phyloP scores from a whole-genome alignment of 2,888 invertebrate genomes.

The Bombylius discolor region DNA sequence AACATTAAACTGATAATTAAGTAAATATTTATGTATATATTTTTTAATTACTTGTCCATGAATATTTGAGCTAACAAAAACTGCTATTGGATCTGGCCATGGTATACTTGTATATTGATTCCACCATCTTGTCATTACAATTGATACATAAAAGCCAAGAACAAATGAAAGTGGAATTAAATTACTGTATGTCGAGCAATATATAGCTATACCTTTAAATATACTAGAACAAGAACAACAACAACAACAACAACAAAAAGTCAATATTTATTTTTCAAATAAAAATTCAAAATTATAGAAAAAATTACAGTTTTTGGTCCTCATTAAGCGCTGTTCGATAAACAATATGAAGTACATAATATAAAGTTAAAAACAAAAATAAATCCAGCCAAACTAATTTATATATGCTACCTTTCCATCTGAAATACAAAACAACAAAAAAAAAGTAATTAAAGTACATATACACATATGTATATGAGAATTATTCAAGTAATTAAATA shows the following conservation, averaged over 20 bases:
- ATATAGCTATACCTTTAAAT: slow-evolving; percentile 70
- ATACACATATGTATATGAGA: too few species aligned
- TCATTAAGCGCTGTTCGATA: slow-evolving; percentile 60
- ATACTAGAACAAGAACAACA: slow-evolving; percentile 31
- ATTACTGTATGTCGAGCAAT: slow-evolving; percentile 75
- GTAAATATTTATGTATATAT: background rate
- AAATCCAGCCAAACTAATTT: slow-evolving; percentile 88
- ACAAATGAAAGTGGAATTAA: slow-evolving; percentile 88
- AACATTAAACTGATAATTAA: background rate
- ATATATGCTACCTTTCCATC: slow-evolving; percentile 92
- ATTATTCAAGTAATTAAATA: too few species aligned
- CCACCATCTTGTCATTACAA: slow-evolving; percentile 92
- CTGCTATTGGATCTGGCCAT: slow-evolving; percentile 76
- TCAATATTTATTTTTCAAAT: background rate
- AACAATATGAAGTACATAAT: slow-evolving; percentile 62
- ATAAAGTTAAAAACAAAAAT: slow-evolving; percentile 60
- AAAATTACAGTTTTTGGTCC: slow-evolving; percentile 51
- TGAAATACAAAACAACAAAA: slow-evolving; percentile 36
- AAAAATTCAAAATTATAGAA: background rate
- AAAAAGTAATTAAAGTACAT: too few species aligned
- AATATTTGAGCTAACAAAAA: slow-evolving; percentile 72
- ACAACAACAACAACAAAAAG: background rate
- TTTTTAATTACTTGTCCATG: slow-evolving; percentile 53
- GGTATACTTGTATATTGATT: slow-evolving; percentile 71
- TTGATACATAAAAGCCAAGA: slow-evolving; percentile 84